phyloP scores from a whole-genome alignment of 2,888 invertebrate species.

The Epinotia nisella region DNA sequence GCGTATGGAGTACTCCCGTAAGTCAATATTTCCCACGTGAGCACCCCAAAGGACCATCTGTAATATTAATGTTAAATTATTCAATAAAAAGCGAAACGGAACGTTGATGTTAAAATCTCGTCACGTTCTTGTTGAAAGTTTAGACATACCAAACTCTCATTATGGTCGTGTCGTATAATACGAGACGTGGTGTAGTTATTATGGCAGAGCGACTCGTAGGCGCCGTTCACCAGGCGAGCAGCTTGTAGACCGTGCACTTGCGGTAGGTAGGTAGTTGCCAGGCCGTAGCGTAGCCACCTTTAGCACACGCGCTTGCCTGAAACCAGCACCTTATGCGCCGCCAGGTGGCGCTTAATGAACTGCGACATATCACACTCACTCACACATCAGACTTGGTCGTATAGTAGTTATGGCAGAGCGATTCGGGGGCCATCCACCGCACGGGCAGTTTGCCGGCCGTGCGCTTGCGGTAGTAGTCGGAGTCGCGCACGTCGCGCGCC shows the following conservation, averaged over 20 bases:
- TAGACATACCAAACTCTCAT: constrained; percentile 72
- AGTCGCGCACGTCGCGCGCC: constrained; percentile 96
- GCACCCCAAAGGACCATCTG: constrained; percentile 98
- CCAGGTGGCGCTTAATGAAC: background rate
- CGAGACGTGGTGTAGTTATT: constrained; percentile 87
- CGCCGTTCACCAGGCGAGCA: constrained; percentile 99
- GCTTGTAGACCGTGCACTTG: constrained; percentile 96
- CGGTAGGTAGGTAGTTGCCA: constrained; percentile 86
- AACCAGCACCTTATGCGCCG: background rate
- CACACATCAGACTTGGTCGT: constrained; percentile 96
- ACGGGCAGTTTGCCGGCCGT: constrained; percentile 98
- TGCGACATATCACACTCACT: constrained; percentile 66
- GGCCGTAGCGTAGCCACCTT: no score
- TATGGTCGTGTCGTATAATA: constrained; percentile 86
- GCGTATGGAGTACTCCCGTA: constrained; percentile 99
- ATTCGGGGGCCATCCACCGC: constrained; percentile 99
- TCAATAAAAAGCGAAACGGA: no score
- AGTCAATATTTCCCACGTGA: constrained; percentile 99
- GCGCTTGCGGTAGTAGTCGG: constrained; percentile 98
- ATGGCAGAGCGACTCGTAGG: constrained; percentile 97
- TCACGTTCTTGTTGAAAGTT: background rate
- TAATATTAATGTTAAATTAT: background rate
- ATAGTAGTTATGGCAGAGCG: constrained; percentile 97
- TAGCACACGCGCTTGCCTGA: no score
- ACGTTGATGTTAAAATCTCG: background rate